Conservation (phyloP, 1,140 invertebrate species). For the Brachystomella parvula region DNA sequence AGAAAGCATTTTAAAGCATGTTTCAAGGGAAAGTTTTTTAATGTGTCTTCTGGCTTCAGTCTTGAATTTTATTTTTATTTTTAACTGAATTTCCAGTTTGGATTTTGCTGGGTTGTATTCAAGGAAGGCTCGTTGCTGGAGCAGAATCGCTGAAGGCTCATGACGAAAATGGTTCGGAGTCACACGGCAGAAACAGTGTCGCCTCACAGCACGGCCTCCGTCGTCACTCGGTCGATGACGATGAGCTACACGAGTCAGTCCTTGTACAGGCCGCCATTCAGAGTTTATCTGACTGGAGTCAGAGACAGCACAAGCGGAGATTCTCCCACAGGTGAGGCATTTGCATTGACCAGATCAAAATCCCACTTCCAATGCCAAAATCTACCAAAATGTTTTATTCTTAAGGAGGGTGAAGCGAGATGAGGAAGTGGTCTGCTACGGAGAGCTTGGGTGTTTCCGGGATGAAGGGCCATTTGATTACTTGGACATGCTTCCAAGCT, state of each 20-base stretch:
- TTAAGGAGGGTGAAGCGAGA: conserved; percentile 40
- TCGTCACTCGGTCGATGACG: conserved; percentile 39
- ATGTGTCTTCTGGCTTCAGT: too few relatives aligned
- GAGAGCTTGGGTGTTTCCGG: conserved; percentile 85
- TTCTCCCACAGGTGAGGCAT: conserved; percentile 4
- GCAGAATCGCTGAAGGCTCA: too few relatives aligned
- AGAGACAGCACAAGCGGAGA: conserved; percentile 30
- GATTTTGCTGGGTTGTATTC: too few relatives aligned
- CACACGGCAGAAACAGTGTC: not conserved
- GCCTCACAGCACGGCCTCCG: not conserved
- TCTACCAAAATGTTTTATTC: conserved; percentile 10
- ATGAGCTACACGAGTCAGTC: conserved; percentile 50
- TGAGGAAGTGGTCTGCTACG: conserved; percentile 70
- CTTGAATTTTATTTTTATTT: too few relatives aligned
- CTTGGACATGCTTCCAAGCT: conserved; percentile 55
- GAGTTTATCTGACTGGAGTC: conserved; percentile 50
- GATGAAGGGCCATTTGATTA: conserved; percentile 85
- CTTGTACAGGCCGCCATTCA: conserved; percentile 52
- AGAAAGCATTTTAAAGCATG: not conserved
- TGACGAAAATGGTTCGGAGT: not conserved
- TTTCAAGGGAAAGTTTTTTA: not conserved
- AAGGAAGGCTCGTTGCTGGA: too few relatives aligned
- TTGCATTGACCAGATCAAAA: not conserved
- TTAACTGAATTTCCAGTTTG: too few relatives aligned
- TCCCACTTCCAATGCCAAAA: conserved; percentile 1